These are phyloP conservation scores for Drosophila paracracens DNA, from an alignment of 2,888 invertebrate species.

Conservation along the genomic window DNA sequence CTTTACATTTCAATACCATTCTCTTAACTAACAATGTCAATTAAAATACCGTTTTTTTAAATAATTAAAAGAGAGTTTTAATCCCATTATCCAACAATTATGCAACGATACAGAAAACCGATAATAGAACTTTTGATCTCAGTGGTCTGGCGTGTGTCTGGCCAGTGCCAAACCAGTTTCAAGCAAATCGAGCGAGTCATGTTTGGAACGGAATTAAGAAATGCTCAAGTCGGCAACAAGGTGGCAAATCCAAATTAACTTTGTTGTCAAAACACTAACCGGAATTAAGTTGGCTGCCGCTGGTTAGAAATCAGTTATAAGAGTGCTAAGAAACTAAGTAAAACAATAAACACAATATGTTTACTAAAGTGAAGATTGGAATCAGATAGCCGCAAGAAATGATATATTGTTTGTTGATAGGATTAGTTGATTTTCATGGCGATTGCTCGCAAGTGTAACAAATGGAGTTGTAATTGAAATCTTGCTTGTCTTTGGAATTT, in stretches of 20 bases:
- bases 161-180: slow-evolving; percentile 62
- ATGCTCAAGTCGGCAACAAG: slow-evolving; percentile 48
- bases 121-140: slow-evolving; percentile 46
- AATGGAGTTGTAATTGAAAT: slow-evolving; percentile 63
- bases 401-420: slow-evolving; percentile 54
- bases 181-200: slow-evolving; percentile 41
- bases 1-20: slow-evolving; percentile 20
- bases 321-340: neutral
- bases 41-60: slow-evolving; percentile 21
- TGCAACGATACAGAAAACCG: slow-evolving; percentile 27
- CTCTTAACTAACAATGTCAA: slow-evolving; percentile 11
- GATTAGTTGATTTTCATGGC: slow-evolving; percentile 58
- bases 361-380: slow-evolving; percentile 1
- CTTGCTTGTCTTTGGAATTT: slow-evolving; percentile 62
- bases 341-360: slow-evolving; percentile 1
- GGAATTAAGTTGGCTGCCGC: slow-evolving; percentile 38
- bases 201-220: slow-evolving; percentile 40
- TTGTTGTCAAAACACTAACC: slow-evolving; percentile 42
- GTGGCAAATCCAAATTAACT: slow-evolving; percentile 31
- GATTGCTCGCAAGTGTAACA: slow-evolving; percentile 51
- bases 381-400: slow-evolving; percentile 9
- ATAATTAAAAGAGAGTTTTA: slow-evolving; percentile 36
- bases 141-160: slow-evolving; percentile 65
- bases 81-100: slow-evolving; percentile 43
- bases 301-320: neutral